A percentile compares a stretch with the other conserved stretches of the same genome.
These are phyloP conservation scores for Rhynchonycteris naso DNA, from an alignment of 2,797 vertebrate genomes.

Conservation along the genomic window DNA sequence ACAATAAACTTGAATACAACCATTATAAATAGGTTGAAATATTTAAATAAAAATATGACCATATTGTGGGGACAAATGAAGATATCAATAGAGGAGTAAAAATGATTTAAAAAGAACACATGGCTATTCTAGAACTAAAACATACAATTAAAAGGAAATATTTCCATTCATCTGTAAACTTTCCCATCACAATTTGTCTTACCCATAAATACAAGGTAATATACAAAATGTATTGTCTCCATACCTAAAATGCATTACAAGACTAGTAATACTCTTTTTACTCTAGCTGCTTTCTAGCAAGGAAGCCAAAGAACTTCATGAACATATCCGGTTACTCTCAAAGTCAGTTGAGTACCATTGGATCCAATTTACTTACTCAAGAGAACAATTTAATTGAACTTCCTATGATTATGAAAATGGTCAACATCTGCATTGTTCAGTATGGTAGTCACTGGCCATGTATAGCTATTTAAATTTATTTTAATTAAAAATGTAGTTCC, in stretches of 20 bases:
- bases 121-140: background rate
- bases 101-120: background rate
- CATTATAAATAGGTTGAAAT: background rate
- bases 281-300: background rate
- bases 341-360: background rate
- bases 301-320: background rate
- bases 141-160: background rate
- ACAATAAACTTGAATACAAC: background rate
- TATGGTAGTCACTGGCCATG: background rate
- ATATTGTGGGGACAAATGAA: background rate
- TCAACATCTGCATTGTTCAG: fast-evolving
- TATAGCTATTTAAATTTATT: too few species aligned
- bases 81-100: background rate
- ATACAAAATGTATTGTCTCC: background rate
- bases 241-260: background rate
- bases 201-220: background rate
- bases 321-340: background rate
- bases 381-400: background rate
- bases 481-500: background rate
- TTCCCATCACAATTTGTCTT: background rate
- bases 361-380: background rate
- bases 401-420: background rate
- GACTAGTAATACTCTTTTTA: background rate
- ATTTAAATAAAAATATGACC: background rate
- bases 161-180: background rate